Evolutionary conservation across 2,797 vertebrate species (phyloP).

Genomic region (Alca torda): DNA sequence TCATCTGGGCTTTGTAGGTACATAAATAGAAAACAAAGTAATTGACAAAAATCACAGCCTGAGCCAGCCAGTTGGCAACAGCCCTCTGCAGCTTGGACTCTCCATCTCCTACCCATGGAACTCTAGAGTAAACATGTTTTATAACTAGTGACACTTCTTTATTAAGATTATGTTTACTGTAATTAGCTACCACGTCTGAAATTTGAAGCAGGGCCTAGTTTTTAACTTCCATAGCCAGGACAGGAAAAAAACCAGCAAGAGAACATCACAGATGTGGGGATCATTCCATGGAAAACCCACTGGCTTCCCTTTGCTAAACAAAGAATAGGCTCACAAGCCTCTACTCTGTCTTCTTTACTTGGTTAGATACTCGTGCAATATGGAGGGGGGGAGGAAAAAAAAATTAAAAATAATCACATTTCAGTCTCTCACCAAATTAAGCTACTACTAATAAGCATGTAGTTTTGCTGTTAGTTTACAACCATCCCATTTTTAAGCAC

Average conservation of each 20-base stretch:
- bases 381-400: not conserved
- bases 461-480: not conserved
- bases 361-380: not conserved
- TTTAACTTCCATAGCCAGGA: not conserved
- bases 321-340: not conserved
- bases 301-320: not conserved
- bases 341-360: not conserved
- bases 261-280: rapidly evolving
- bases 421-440: not conserved
- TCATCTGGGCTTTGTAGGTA: not conserved
- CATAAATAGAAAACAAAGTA: not conserved
- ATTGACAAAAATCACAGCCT: not conserved
- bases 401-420: not conserved
- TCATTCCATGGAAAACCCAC: not conserved
- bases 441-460: not conserved
- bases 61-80: not conserved
- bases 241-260: not conserved
- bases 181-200: not conserved
- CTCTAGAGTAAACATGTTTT: not conserved
- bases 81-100: not conserved
- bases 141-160: not conserved
- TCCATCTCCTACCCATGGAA: not conserved
- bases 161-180: not conserved
- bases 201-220: not conserved
- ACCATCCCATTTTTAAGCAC: not conserved